phyloP scores from a whole-genome alignment of 2,888 invertebrate species.

The Nomada flava region DNA sequence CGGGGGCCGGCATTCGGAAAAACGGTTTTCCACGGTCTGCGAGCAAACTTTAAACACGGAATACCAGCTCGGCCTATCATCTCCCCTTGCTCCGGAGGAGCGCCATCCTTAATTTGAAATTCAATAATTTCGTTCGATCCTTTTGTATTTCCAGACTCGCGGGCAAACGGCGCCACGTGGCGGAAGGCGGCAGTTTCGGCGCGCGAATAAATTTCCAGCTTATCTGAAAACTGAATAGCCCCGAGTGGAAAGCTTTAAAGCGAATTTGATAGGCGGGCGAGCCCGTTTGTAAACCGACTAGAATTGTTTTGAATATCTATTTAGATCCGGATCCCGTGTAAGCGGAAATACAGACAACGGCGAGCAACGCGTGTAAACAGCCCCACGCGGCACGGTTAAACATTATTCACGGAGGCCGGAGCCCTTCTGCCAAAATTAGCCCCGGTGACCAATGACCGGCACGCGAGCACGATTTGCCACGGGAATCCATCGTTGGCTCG shows the following conservation, averaged over 20 bases:
- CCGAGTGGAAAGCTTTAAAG: conserved; percentile 32
- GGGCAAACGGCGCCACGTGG: neutral
- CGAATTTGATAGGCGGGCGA: conserved; percentile 35
- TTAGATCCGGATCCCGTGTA: conserved; percentile 51
- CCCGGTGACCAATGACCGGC: conserved; percentile 47
- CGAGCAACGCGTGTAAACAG: conserved; percentile 59
- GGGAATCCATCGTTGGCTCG: neutral
- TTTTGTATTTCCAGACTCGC: too few species aligned
- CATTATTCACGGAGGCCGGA: conserved; percentile 64
- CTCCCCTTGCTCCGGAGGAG: neutral
- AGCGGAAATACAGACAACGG: conserved; percentile 54
- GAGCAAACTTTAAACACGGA: neutral
- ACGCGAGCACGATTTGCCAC: neutral
- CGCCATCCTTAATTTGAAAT: neutral
- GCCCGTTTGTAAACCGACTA: conserved; percentile 55
- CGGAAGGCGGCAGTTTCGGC: neutral
- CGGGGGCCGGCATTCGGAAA: conserved; percentile 10
- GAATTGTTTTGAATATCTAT: conserved; percentile 58
- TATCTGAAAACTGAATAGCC: conserved; percentile 8
- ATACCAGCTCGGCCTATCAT: neutral
- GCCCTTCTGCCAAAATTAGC: conserved; percentile 65
- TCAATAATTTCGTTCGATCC: too few species aligned
- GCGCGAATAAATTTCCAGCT: conserved; percentile 2
- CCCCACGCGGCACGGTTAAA: conserved; percentile 44
- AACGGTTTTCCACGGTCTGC: conserved; percentile 11